phyloP scores from a whole-genome alignment of 1,140 invertebrate species.

The Eumaeus atala region DNA sequence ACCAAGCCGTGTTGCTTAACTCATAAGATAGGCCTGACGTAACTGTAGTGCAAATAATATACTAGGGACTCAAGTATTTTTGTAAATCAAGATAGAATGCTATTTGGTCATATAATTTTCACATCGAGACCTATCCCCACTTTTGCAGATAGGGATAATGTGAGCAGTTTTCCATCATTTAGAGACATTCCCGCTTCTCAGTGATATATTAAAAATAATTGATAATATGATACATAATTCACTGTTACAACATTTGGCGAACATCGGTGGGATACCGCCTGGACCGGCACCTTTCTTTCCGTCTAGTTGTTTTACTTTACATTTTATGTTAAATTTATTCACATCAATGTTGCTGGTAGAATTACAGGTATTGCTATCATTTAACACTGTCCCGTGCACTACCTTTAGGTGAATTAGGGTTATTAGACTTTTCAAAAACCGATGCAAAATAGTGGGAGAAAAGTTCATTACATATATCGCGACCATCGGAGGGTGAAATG shows the following conservation, averaged over 20 bases:
- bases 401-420: background rate
- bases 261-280: conserved; percentile 15
- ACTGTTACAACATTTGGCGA: conserved; percentile 15
- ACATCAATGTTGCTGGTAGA: background rate
- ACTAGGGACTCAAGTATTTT: conserved; percentile 13
- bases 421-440: background rate
- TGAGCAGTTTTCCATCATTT: background rate
- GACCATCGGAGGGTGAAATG: no score
- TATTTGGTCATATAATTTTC: conserved; percentile 21
- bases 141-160: conserved; percentile 21
- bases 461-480: no score
- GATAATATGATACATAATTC: conserved; percentile 6
- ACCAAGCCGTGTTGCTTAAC: no score
- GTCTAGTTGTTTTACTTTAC: conserved; percentile 16
- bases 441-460: conserved; percentile 6
- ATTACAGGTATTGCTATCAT: background rate
- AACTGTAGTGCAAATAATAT: conserved; percentile 5
- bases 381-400: no score
- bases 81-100: no score
- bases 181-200: no score
- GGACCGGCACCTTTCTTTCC: conserved; percentile 8
- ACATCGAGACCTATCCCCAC: conserved; percentile 18
- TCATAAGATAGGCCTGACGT: background rate
- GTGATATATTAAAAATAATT: conserved; percentile 3
- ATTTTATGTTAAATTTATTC: background rate